These are phyloP conservation scores for Trichogramma evanescens DNA, from an alignment of 2,888 invertebrate genomes.

Conservation along the genomic window DNA sequence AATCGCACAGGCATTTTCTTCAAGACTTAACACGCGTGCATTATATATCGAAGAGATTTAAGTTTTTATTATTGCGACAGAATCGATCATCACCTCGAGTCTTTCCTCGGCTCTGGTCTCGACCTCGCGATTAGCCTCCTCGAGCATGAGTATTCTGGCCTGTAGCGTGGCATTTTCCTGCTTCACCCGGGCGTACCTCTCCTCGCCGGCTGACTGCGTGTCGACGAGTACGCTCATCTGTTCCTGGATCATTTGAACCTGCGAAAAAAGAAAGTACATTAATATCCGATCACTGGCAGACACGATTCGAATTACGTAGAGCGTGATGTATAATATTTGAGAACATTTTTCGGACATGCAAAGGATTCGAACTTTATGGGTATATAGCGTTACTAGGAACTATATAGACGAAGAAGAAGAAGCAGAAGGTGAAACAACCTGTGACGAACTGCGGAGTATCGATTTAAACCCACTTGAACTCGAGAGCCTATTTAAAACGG, in stretches of 20 bases:
- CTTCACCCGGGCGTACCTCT: conserved; percentile 81
- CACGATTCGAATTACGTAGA: too few species aligned
- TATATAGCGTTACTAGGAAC: neutral
- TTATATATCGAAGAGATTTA: too few species aligned
- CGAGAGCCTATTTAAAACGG: neutral
- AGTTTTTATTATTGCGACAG: too few species aligned
- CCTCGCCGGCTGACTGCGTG: conserved; percentile 79
- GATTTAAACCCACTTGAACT: conserved; percentile 23
- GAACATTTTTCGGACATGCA: too few species aligned
- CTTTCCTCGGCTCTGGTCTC: conserved; percentile 51
- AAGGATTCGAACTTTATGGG: neutral
- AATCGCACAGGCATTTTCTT: too few species aligned
- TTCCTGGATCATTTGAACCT: conserved; percentile 89
- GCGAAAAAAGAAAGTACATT: conserved; percentile 22
- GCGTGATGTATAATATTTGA: too few species aligned
- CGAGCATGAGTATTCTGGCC: conserved; percentile 84
- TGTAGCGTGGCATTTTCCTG: conserved; percentile 89
- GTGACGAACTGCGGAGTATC: conserved; percentile 1
- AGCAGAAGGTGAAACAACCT: neutral
- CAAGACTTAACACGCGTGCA: too few species aligned
- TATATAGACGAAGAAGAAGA: neutral
- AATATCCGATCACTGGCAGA: neutral
- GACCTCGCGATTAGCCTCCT: conserved; percentile 56
- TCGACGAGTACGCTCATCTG: conserved; percentile 85
- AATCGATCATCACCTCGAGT: conserved; percentile 43